Evolutionary conservation across 1,140 invertebrate species (phyloP).

Genomic region (Nephila pilipes): DNA sequence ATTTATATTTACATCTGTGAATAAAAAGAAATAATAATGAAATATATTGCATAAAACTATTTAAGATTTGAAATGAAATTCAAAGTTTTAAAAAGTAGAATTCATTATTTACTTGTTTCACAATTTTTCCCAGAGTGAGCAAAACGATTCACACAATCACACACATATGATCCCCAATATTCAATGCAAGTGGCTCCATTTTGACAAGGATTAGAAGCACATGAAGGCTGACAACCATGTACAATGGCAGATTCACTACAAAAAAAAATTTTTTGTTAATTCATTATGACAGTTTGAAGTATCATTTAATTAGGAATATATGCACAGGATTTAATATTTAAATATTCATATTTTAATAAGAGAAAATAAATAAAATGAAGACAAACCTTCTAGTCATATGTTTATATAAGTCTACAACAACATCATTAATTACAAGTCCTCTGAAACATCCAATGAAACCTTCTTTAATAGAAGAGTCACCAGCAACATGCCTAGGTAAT

Average conservation of each 20-base stretch:
- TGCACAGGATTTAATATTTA: conserved; percentile 83
- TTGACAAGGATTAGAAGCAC: conserved; percentile 95
- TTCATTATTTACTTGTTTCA: conserved; percentile 89
- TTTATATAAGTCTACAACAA: conserved; percentile 93
- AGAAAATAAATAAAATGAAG: background rate
- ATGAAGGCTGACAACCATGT: conserved; percentile 95
- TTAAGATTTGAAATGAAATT: background rate
- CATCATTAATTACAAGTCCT: conserved; percentile 93
- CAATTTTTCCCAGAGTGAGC: conserved; percentile 93
- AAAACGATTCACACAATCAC: conserved; percentile 90
- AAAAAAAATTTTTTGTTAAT: background rate
- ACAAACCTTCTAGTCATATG: conserved; percentile 89
- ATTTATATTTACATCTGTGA: conserved; percentile 93
- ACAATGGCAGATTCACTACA: conserved; percentile 83
- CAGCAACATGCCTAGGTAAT: conserved; percentile 82
- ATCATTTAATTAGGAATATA: conserved; percentile 79
- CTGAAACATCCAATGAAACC: conserved; percentile 96
- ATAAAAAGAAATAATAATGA: conserved; percentile 78
- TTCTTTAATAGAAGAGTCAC: conserved; percentile 89
- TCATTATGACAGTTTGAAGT: too few relatives aligned
- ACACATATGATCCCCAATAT: conserved; percentile 94
- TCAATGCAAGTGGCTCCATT: conserved; percentile 95
- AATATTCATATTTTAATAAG: conserved; percentile 80
- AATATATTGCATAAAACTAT: background rate
- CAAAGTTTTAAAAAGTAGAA: background rate